Evolutionary conservation across 2,888 invertebrate species (phyloP).

Genomic region (Cyclophora punctaria): DNA sequence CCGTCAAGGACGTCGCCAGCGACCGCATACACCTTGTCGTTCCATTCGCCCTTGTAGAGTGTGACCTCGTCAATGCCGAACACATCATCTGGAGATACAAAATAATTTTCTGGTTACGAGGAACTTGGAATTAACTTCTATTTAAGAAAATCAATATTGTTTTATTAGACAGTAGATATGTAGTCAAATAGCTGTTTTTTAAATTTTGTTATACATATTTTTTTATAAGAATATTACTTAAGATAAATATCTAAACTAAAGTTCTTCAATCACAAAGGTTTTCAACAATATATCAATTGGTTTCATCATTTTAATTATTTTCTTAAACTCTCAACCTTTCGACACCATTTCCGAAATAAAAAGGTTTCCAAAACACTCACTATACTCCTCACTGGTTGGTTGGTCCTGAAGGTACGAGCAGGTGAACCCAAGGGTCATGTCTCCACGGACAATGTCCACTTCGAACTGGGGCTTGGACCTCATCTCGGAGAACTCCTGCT

Average conservation of each 20-base stretch:
- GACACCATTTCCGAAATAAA: not conserved
- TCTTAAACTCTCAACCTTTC: too few relatives aligned
- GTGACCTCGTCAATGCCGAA: conserved; percentile 96
- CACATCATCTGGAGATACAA: conserved; percentile 80
- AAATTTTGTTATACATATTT: too few relatives aligned
- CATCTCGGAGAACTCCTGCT: conserved; percentile 87
- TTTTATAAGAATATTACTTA: too few relatives aligned
- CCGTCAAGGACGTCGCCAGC: conserved; percentile 97
- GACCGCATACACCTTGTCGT: conserved; percentile 90
- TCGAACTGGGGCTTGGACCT: conserved; percentile 94
- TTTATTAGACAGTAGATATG: too few relatives aligned
- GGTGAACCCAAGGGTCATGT: conserved; percentile 86
- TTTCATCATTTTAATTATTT: too few relatives aligned
- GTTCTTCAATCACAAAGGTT: too few relatives aligned
- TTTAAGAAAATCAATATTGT: too few relatives aligned
- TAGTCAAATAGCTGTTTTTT: too few relatives aligned
- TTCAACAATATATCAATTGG: too few relatives aligned
- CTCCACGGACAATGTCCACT: conserved; percentile 87
- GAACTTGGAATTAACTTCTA: too few relatives aligned
- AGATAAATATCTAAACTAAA: too few relatives aligned
- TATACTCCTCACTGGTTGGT: conserved; percentile 81
- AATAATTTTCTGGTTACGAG: not conserved
- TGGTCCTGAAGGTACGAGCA: conserved; percentile 86
- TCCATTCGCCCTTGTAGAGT: conserved; percentile 90
- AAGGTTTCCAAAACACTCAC: conserved; percentile 42